A percentile compares a stretch with the other conserved stretches of the same genome.
phyloP scores from a whole-genome alignment of 2,797 vertebrate species.

The Rhadinocentrus ornatus region DNA sequence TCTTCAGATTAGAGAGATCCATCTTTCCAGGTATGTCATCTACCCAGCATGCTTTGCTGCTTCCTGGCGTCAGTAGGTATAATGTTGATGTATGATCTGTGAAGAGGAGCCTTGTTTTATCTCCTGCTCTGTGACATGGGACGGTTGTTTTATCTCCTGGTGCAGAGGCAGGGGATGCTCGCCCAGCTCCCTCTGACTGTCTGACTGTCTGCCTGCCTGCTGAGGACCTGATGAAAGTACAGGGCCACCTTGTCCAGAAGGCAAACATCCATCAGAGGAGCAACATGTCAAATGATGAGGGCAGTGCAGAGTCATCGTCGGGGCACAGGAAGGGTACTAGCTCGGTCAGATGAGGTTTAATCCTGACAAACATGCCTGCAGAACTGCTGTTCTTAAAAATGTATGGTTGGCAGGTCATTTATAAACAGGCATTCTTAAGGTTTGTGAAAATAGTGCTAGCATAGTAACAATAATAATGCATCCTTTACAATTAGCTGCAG shows the following conservation, averaged over 20 bases:
- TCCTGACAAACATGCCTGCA: conserved; percentile 31
- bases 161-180: conserved; percentile 45
- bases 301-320: conserved; percentile 54
- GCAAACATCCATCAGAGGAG: conserved; percentile 75
- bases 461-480: not conserved
- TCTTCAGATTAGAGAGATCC: conserved; percentile 64
- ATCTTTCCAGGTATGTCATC: conserved; percentile 70
- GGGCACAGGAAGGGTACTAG: conserved; percentile 42
- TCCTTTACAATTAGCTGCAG: not conserved
- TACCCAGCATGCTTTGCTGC: conserved; percentile 76
- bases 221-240: conserved; percentile 76
- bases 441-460: not conserved
- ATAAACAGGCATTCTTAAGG: not conserved
- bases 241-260: conserved; percentile 73
- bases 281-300: conserved; percentile 56
- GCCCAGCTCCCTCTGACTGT: conserved; percentile 29
- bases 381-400: not conserved
- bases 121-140: conserved; percentile 74
- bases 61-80: conserved; percentile 68
- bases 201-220: conserved; percentile 48
- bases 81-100: conserved; percentile 84
- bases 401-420: conserved; percentile 1
- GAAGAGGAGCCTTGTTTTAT: conserved; percentile 78
- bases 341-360: conserved; percentile 45
- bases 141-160: conserved; percentile 78